Conservation (phyloP, 2,113 vertebrate species). For the Siniperca chuatsi region DNA sequence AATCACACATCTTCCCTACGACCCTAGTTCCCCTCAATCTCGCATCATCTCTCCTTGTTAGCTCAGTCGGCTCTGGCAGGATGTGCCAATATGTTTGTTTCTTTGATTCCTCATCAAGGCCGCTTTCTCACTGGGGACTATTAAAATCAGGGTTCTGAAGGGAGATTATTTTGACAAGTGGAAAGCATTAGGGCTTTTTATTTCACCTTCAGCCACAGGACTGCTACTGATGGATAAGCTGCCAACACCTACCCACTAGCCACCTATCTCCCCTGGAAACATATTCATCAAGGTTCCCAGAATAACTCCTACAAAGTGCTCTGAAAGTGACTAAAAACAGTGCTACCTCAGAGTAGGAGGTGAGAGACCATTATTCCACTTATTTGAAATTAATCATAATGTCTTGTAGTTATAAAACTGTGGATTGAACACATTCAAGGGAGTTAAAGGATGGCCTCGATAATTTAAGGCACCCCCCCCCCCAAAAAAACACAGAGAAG, state of each 20-base stretch:
- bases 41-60: slow-evolving; percentile 14
- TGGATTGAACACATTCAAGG: no score
- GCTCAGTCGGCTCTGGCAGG: slow-evolving; percentile 56
- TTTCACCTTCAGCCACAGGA: slow-evolving; percentile 66
- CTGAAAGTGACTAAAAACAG: slow-evolving; percentile 10
- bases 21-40: neutral
- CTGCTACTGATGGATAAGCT: slow-evolving; percentile 55
- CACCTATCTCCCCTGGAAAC: slow-evolving; percentile 11
- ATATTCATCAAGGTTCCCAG: neutral
- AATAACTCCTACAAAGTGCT: neutral
- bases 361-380: neutral
- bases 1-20: neutral
- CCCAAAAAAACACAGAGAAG: no score
- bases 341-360: neutral
- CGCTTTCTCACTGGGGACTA: slow-evolving; percentile 50
- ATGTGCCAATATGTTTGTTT: slow-evolving; percentile 57
- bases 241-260: slow-evolving; percentile 9
- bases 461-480: neutral
- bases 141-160: slow-evolving; percentile 62
- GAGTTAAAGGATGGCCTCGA: neutral
- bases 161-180: slow-evolving; percentile 88
- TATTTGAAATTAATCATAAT: neutral
- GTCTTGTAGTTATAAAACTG: neutral
- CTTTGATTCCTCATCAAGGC: slow-evolving; percentile 51
- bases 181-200: slow-evolving; percentile 82